phyloP scores from a whole-genome alignment of 2,888 invertebrate species.

The Megaustenia siamemsis region DNA sequence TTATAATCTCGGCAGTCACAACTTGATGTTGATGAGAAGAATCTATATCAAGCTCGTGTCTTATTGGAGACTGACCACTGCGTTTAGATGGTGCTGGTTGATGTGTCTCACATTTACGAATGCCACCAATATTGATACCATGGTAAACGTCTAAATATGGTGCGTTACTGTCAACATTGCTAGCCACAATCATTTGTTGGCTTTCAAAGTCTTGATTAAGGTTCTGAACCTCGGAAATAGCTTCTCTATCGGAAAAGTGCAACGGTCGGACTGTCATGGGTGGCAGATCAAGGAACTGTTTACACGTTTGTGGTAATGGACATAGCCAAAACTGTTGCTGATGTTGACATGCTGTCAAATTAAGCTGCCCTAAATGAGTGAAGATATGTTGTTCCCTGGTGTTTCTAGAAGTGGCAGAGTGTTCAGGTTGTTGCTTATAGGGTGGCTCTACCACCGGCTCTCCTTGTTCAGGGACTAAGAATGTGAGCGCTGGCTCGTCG shows the following conservation, averaged over 20 bases:
- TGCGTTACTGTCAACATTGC: neutral
- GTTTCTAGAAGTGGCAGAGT: neutral
- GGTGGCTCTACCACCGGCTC: neutral
- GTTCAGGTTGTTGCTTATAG: neutral
- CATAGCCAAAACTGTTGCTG: neutral
- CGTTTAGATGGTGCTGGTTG: neutral
- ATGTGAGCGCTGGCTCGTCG: neutral
- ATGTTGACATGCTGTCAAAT: neutral
- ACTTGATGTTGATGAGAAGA: neutral
- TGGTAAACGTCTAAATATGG: neutral
- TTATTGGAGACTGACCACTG: neutral
- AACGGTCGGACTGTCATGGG: constrained; percentile 10
- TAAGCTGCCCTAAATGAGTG: neutral
- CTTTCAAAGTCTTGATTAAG: neutral
- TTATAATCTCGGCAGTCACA: neutral
- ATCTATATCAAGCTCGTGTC: neutral
- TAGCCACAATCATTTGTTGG: neutral
- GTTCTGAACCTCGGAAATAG: neutral
- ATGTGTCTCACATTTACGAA: neutral
- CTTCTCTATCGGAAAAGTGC: constrained; percentile 39
- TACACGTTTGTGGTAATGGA: neutral
- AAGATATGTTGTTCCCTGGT: neutral
- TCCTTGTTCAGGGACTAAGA: neutral
- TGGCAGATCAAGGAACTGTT: constrained; percentile 13
- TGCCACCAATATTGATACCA: neutral